Evolutionary conservation across 2,113 vertebrate genomes (phyloP).

Genomic region (Actenoides lindsayi): DNA sequence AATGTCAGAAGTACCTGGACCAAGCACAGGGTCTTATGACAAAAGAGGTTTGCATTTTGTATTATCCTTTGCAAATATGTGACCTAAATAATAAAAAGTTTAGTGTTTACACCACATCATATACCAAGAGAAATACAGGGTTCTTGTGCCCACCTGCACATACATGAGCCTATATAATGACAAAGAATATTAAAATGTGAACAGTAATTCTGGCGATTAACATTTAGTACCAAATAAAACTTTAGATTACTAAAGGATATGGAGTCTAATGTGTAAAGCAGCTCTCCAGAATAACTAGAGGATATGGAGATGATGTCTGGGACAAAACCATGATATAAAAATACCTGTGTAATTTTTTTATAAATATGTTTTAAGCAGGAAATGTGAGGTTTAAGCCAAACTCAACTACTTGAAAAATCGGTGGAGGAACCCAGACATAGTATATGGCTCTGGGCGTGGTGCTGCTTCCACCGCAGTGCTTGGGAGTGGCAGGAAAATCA

Average conservation of each 20-base stretch:
- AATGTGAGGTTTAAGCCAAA: background rate
- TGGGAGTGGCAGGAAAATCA: background rate
- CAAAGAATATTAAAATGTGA: background rate
- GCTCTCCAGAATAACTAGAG: background rate
- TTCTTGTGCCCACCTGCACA: background rate
- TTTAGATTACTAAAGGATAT: background rate
- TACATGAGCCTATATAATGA: background rate
- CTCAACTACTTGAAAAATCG: background rate
- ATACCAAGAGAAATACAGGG: background rate
- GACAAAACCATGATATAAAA: background rate
- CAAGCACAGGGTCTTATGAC: background rate
- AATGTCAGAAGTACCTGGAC: background rate
- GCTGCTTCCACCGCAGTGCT: background rate
- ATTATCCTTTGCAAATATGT: background rate
- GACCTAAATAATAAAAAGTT: background rate
- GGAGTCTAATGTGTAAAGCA: background rate
- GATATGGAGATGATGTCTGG: background rate
- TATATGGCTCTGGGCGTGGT: accelerated
- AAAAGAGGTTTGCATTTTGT: background rate
- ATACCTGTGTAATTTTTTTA: accelerated
- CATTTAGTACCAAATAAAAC: background rate
- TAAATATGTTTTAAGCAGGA: background rate
- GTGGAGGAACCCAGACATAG: no score
- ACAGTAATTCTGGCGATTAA: background rate
- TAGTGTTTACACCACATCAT: accelerated